Conservation (phyloP, 2,113 vertebrate genomes). For the Sceloporus tristichus region DNA sequence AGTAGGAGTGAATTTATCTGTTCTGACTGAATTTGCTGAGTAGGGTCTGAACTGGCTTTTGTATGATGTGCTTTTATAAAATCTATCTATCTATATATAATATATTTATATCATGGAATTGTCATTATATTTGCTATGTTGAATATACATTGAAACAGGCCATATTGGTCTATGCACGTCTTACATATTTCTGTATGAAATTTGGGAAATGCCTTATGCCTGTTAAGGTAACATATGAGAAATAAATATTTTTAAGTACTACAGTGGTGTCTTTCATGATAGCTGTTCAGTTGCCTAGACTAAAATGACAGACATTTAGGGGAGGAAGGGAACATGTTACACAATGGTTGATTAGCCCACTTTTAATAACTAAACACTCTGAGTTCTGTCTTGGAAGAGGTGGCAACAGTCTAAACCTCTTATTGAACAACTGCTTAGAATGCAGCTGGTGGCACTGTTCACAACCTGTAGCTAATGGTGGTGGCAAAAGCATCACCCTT, state of each 20-base stretch:
- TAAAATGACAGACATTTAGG: no score
- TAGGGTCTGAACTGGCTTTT: slow-evolving; percentile 70
- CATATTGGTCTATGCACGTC: slow-evolving; percentile 90
- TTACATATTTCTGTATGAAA: slow-evolving; percentile 95
- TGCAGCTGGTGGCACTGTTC: not conserved
- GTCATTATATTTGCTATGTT: slow-evolving; percentile 89
- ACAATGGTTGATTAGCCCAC: not conserved
- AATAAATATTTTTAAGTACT: slow-evolving; percentile 87
- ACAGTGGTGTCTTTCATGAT: slow-evolving; percentile 41
- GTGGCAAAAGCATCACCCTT: not conserved
- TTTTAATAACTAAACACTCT: not conserved
- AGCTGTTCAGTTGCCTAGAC: not conserved
- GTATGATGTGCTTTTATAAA: slow-evolving; percentile 72
- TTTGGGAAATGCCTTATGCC: slow-evolving; percentile 79
- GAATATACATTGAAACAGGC: slow-evolving; percentile 81
- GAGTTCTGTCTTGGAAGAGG: not conserved
- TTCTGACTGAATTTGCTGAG: slow-evolving; percentile 74
- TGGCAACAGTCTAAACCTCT: not conserved
- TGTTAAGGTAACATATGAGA: slow-evolving; percentile 84
- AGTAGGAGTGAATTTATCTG: slow-evolving; percentile 73
- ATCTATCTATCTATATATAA: slow-evolving; percentile 48
- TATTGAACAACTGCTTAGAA: not conserved
- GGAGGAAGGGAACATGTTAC: not conserved
- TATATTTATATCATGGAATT: slow-evolving; percentile 82
- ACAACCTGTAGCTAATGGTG: not conserved